phyloP scores from a whole-genome alignment of 30 jellyfish, hydroid and myxozoan species.

The Aurelia sp. region DNA sequence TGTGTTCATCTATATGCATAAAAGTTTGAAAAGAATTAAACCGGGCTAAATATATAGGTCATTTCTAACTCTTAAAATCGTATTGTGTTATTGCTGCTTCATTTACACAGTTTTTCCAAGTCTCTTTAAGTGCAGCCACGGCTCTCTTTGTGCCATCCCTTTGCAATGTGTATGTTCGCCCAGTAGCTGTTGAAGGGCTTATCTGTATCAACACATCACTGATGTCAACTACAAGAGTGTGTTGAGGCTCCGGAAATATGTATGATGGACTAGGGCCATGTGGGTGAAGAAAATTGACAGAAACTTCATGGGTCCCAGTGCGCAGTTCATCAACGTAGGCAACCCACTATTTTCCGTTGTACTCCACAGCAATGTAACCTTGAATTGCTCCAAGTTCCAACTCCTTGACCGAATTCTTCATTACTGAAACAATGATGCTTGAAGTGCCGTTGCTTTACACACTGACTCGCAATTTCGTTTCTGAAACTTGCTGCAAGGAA shows the following conservation, averaged over 20 bases:
- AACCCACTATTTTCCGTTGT: constrained; percentile 25
- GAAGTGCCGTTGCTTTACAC: not conserved
- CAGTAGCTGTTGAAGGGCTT: too few relatives aligned
- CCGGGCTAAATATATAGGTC: not conserved
- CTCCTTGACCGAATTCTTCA: not conserved
- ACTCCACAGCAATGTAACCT: constrained; percentile 11
- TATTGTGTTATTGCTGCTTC: not conserved
- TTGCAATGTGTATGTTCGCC: constrained; percentile 33
- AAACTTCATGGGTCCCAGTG: constrained; percentile 17
- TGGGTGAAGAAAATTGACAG: constrained; percentile 11
- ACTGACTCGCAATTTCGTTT: constrained; percentile 4
- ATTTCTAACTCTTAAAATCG: not conserved
- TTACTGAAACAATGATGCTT: constrained; percentile 1
- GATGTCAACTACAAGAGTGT: not conserved
- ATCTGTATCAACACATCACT: not conserved
- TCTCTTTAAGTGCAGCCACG: not conserved
- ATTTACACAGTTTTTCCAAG: too few relatives aligned
- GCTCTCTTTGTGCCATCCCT: not conserved
- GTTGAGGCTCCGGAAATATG: constrained; percentile 12
- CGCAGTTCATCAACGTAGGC: not conserved
- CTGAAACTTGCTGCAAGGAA: constrained; percentile 9
- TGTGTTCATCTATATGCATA: constrained; percentile 1
- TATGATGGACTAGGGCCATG: constrained; percentile 50
- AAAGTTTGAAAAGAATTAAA: not conserved
- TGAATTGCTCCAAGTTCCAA: constrained; percentile 7